Evolutionary conservation across 2,888 invertebrate genomes (phyloP), one percentile per base, ranked within the genome.

Genomic region (Eueremaeus valkanovi): DNA sequence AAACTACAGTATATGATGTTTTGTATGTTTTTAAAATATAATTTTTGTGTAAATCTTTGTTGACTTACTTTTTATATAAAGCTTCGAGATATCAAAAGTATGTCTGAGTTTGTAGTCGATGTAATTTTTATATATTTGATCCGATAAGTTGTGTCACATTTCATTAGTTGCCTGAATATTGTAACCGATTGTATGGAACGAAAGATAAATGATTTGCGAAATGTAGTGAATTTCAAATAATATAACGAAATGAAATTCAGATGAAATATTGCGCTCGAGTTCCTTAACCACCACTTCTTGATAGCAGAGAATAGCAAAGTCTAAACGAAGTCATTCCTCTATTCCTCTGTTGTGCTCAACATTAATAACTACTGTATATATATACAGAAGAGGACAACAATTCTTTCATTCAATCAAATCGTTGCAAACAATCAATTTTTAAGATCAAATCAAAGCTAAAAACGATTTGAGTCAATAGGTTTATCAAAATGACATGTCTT

Each of bases 191-290:
- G 24, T 33, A 6, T 29, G 33, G 18, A 36, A n/a, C 36, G 13
- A 66, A 66, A 66, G 66, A 66, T 66, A 66, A 66, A 66, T 66
- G 66, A 66, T 66, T 66, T 40, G 36, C 66, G 36, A n/a, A n/a
- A n/a, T n/a, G n/a, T n/a, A n/a, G n/a, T n/a, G n/a, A n/a, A n/a
- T n/a, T n/a, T n/a, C n/a, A n/a, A n/a, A 36, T 66, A 66, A 66
- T 66, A 66, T 36, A 66, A 13, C 18, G 66, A 66, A 66, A 66
- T 66, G 66, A 66, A 66, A 40, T 66, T 66, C 24, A 18, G 36
- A 31, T 66, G 66, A 66, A 66, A 66, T 66, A 66, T 66, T 66
- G 66, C 40, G 21, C 21, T 66, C 11, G 21, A 40, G 66, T 66
- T 66, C 66, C 66, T 66, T 36, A 66, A 29, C 58, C 29, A 29